These are phyloP conservation scores for Hemistola chrysoprasaria DNA, from an alignment of 2,888 invertebrate genomes.

Conservation along the genomic window DNA sequence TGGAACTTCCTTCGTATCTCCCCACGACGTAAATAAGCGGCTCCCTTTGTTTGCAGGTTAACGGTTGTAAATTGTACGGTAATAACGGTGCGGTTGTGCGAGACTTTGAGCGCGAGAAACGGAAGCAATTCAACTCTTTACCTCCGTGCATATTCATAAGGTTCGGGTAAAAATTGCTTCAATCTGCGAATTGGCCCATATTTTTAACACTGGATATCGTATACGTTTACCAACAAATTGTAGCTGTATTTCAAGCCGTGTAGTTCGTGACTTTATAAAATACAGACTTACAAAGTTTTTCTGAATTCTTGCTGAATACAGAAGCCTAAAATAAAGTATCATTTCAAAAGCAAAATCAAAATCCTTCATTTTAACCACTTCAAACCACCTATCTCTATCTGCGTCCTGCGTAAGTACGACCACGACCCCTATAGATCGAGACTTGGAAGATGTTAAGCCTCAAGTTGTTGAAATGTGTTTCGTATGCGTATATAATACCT, in stretches of 20 bases:
- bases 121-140: slow-evolving; percentile 52
- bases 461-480: too few relatives aligned
- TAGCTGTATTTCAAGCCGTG: slow-evolving; percentile 11
- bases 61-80: slow-evolving; percentile 62
- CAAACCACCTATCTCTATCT: too few relatives aligned
- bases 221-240: slow-evolving; percentile 19
- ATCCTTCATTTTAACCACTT: too few relatives aligned
- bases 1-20: slow-evolving; percentile 47
- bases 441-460: too few relatives aligned
- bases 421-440: too few relatives aligned
- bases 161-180: slow-evolving; percentile 43
- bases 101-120: slow-evolving; percentile 38
- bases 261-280: not conserved
- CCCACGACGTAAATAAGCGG: slow-evolving; percentile 51
- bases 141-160: slow-evolving; percentile 53
- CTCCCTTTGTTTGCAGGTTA: slow-evolving; percentile 59
- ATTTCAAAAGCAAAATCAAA: too few relatives aligned
- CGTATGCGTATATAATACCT: too few relatives aligned
- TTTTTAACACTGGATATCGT: slow-evolving; percentile 28
- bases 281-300: too few relatives aligned
- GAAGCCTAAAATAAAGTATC: too few relatives aligned
- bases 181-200: slow-evolving; percentile 32
- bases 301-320: too few relatives aligned
- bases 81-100: slow-evolving; percentile 51
- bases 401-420: too few relatives aligned